Conservation (phyloP, 64 coral and sea anemone genomes). For the Cladopsammia gracilis region DNA sequence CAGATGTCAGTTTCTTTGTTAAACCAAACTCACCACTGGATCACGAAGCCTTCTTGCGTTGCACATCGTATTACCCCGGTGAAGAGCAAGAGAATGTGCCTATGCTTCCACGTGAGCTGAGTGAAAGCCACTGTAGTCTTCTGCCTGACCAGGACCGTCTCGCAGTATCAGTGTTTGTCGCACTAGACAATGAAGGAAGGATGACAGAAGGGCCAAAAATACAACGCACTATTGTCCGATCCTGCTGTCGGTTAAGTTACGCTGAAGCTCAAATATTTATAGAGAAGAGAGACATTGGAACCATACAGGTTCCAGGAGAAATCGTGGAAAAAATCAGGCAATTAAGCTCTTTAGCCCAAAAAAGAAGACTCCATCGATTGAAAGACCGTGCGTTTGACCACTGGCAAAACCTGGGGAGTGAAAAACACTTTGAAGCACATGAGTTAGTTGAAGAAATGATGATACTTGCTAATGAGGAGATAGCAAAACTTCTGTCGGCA, state of each 20-base stretch:
- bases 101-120: constrained; percentile 78
- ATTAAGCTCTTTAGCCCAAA: constrained; percentile 17
- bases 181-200: constrained; percentile 43
- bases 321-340: background rate
- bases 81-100: constrained; percentile 54
- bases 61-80: constrained; percentile 78
- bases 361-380: constrained; percentile 36
- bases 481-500: constrained; percentile 54
- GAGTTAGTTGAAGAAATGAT: constrained; percentile 93
- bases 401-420: constrained; percentile 5
- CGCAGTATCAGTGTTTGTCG: constrained; percentile 74
- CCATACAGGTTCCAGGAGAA: background rate
- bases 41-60: constrained; percentile 63
- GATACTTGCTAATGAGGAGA: constrained; percentile 82
- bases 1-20: constrained; percentile 85
- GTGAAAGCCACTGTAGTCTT: constrained; percentile 82
- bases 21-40: constrained; percentile 65
- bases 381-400: constrained; percentile 56
- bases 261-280: constrained; percentile 68
- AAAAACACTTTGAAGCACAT: constrained; percentile 74
- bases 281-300: background rate
- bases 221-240: constrained; percentile 65
- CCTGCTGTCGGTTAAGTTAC: constrained; percentile 58
- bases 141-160: constrained; percentile 67
- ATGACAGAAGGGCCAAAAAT: constrained; percentile 52